Evolutionary conservation across 2,797 vertebrate species (phyloP).

Genomic region (Octomys mimax): DNA sequence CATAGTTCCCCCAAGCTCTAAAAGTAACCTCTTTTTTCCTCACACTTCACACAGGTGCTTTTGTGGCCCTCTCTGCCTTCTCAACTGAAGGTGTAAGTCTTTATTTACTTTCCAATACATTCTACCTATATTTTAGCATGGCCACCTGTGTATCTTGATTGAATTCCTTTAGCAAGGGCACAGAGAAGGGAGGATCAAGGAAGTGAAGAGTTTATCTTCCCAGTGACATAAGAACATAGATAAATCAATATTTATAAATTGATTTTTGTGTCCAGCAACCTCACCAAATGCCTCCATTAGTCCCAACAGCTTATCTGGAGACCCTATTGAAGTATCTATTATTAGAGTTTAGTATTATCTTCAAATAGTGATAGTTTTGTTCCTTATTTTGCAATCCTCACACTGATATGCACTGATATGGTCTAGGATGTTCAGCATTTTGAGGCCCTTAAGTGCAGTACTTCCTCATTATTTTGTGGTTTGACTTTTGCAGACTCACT

Average conservation of each 20-base stretch:
- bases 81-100: background rate
- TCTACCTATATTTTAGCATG: background rate
- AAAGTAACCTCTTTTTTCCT: background rate
- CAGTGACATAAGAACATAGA: background rate
- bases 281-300: background rate
- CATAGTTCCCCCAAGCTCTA: background rate
- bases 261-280: constrained; percentile 23
- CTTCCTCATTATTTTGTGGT: no score
- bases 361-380: constrained; percentile 21
- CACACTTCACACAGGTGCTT: background rate
- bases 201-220: background rate
- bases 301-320: background rate
- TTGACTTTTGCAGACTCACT: no score
- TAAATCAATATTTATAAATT: constrained; percentile 5
- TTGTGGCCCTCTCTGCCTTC: background rate
- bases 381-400: background rate
- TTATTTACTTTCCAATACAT: background rate
- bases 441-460: background rate
- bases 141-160: background rate
- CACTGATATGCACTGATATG: background rate
- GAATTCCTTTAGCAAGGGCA: background rate
- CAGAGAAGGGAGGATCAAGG: background rate
- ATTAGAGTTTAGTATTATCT: background rate
- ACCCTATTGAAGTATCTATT: background rate
- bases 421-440: background rate